Base-by-base conservation (phyloP, 2,888 invertebrate species). In the Ectemnius cavifrons region DNA sequence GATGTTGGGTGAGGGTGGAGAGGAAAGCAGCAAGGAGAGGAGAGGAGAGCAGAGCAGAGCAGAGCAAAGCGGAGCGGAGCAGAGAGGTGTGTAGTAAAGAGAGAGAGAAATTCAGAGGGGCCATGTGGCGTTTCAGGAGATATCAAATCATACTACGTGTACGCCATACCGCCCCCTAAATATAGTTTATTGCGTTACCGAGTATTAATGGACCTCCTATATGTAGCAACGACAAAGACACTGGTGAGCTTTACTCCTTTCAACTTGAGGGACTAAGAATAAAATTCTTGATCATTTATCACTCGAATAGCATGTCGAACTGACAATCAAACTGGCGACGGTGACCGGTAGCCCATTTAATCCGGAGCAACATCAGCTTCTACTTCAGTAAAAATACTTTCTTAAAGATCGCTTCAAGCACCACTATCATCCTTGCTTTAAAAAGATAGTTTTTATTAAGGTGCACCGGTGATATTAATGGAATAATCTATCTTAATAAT, bases 171-270 rank as follows among this genome's bases (percentile, higher is more conserved):
- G 87, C 88, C 86, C 88, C 87, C 90, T 91, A 91, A 91, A 91
- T 90, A 89, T 91, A 91, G 90, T 91, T 91, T 91, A 91, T 91
- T 90, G 88, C 90, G 89, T 90, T 91, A 90, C 90, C 87, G 85
- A 86, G 91, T 89, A 91, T 90, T 89, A 90, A 90, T 90, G 90
- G 88, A 77, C 75, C 86, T 84, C 74, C 84, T 85, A 86, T 86
- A 37, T 37, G 37, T 37, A 83, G 85, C 84, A 87, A 84, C 84
- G 84, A 86, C 81, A 80, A 86, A 82, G 73, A 71, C 71, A 28
- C 18, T 52, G 28, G 71, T 52, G 66, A 74, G 67, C 46, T 16
- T 82, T 72, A 66, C 78, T 70, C 68, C 58, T 45, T 63, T 62
- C 27, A 56, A n/a, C 5, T 27, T 49, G 73, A 67, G 63, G 73